Evolutionary conservation across 2,113 vertebrate genomes (phyloP).

Genomic region (Lucifuga dentata): DNA sequence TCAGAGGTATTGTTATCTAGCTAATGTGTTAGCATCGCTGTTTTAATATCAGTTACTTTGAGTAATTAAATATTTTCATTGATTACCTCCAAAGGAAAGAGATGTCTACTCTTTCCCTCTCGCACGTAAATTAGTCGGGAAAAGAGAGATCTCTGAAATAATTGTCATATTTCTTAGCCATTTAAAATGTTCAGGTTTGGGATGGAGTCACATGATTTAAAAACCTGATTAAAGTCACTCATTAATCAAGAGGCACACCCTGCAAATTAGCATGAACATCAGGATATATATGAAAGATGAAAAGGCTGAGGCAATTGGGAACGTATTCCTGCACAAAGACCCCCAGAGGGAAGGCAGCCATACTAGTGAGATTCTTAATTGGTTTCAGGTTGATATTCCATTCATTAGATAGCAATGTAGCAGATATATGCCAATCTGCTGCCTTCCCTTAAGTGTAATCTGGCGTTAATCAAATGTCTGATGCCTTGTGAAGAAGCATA

Average conservation of each 20-base stretch:
- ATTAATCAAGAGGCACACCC: constrained; percentile 62
- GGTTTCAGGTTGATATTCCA: constrained; percentile 66
- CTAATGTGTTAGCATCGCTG: constrained; percentile 63
- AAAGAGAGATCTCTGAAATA: background rate
- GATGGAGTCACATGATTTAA: constrained; percentile 30
- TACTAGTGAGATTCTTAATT: constrained; percentile 62
- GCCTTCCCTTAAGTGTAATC: constrained; percentile 35
- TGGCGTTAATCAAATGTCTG: constrained; percentile 41
- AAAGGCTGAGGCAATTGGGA: constrained; percentile 72
- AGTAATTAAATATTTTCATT: constrained; percentile 52
- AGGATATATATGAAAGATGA: constrained; percentile 55
- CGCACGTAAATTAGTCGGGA: constrained; percentile 10
- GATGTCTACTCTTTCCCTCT: background rate
- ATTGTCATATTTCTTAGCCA: background rate
- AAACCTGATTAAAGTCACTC: constrained; percentile 58
- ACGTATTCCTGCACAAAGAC: constrained; percentile 68
- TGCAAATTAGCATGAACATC: constrained; percentile 67
- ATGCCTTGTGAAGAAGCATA: constrained; percentile 13
- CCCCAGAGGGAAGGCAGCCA: constrained; percentile 65
- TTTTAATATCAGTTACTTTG: constrained; percentile 58
- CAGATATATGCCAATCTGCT: constrained; percentile 36
- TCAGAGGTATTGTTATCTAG: constrained; percentile 62
- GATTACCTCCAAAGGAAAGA: constrained; percentile 22
- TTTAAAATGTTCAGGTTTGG: constrained; percentile 18
- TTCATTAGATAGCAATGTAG: constrained; percentile 37